A percentile compares a stretch with the other conserved stretches of the same genome.
phyloP scores from a whole-genome alignment of 2,888 invertebrate species.

The Sialis lutaria region DNA sequence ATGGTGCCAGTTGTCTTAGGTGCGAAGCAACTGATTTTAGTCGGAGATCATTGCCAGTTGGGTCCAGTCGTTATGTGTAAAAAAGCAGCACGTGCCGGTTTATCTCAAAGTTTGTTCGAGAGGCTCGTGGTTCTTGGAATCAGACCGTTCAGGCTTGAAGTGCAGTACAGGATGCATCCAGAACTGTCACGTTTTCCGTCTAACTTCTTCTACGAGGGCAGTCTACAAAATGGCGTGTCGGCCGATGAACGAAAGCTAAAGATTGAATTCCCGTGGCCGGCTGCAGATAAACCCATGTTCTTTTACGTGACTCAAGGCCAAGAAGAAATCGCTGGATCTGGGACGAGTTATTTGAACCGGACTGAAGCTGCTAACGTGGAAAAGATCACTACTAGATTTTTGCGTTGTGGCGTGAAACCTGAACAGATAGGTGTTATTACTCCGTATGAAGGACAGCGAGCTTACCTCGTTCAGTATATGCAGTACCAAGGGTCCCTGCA shows the following conservation, averaged over 20 bases:
- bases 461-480: slow-evolving; percentile 96
- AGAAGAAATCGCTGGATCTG: slow-evolving; percentile 97
- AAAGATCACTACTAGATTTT: slow-evolving; percentile 87
- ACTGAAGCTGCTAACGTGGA: slow-evolving; percentile 99
- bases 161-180: slow-evolving; percentile 99
- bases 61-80: slow-evolving; percentile 99
- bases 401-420: slow-evolving; percentile 88
- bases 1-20: slow-evolving; percentile 98
- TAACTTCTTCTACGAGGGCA: slow-evolving; percentile 98
- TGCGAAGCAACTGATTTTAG: slow-evolving; percentile 89
- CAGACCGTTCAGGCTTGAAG: slow-evolving; percentile 89
- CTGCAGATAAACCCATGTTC: slow-evolving; percentile 93
- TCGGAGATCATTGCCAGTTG: slow-evolving; percentile 97
- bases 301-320: slow-evolving; percentile 97
- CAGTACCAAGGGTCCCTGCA: slow-evolving; percentile 96
- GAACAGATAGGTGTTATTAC: slow-evolving; percentile 98
- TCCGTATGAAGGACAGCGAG: slow-evolving; percentile 96
- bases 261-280: slow-evolving; percentile 97
- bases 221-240: slow-evolving; percentile 96
- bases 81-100: slow-evolving; percentile 91
- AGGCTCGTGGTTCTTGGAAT: slow-evolving; percentile 93
- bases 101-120: slow-evolving; percentile 94
- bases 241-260: slow-evolving; percentile 87
- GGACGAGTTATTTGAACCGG: slow-evolving; percentile 94
- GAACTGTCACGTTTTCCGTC: slow-evolving; percentile 94